Percentiles rank a stretch among this genome's conserved stretches.
phyloP scores from a whole-genome alignment of 2,113 vertebrate species.

The Thomomys bottae region DNA sequence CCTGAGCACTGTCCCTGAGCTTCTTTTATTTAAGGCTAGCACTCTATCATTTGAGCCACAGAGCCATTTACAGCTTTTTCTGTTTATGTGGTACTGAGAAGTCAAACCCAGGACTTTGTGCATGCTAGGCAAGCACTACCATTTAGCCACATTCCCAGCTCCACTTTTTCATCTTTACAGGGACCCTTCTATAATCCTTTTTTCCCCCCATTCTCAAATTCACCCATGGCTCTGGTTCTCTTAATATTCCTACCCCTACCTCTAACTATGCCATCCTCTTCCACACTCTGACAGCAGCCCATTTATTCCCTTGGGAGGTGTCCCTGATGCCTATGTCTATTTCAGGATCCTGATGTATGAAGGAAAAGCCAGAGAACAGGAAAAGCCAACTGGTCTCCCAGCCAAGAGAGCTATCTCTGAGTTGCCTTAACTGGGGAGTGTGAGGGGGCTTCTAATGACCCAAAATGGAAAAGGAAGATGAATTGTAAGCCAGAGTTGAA shows the following conservation, averaged over 20 bases:
- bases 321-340: constrained; percentile 29
- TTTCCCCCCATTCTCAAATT: background rate
- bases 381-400: constrained; percentile 82
- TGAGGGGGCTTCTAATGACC: background rate
- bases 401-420: constrained; percentile 87
- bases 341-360: constrained; percentile 91
- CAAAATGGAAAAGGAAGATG: background rate
- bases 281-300: background rate
- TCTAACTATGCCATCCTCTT: background rate
- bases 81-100: too few species aligned
- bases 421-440: constrained; percentile 78
- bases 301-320: background rate
- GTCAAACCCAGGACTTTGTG: too few species aligned
- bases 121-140: too few species aligned
- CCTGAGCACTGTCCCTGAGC: too few species aligned
- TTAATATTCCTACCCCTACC: background rate
- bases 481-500: constrained; percentile 40
- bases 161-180: background rate
- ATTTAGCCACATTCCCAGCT: too few species aligned
- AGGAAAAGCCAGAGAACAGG: constrained; percentile 86
- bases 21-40: too few species aligned
- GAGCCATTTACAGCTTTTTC: too few species aligned
- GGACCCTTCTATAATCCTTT: background rate
- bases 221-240: background rate
- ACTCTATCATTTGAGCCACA: too few species aligned